Base-by-base conservation (phyloP, 1,140 invertebrate species). In the Cataglyphis hispanica region DNA sequence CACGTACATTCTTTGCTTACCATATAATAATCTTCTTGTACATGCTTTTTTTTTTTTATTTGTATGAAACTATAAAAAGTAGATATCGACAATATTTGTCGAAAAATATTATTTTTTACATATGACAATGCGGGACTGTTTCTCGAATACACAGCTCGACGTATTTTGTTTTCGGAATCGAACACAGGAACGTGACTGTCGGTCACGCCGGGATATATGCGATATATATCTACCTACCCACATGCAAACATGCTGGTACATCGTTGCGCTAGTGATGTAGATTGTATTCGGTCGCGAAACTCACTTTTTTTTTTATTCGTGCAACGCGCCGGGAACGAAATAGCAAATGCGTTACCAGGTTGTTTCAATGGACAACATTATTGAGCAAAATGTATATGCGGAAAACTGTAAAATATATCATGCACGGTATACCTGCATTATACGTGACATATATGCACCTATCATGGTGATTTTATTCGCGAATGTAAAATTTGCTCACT, bases 11-110 rank as follows among this genome's bases (percentile, higher is more conserved):
- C 69, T n/a, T 7, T 31, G 34, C 46, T 10, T 22, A 16, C n/a
- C 19, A n/a, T 64, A 40, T 25, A 50, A 34, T 80, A 80, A 81
- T 81, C 50, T 66, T 31, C 76, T 80, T 46, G 16, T 22, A 16
- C 1, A 27, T 19, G 31, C 37, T 80, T 58, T 69, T 69, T 69
- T 69, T 66, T 64, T 66, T 80, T 40, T 10, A 87, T 91, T 85
- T 84, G 76, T 91, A 91, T 34, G 25, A n/a, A 34, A 72, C 60
- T 87, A 87, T 88, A 89, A 81, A 87, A 89, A 91, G 89, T 85
- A 88, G 87, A 91, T 92, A 70, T 93, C 92, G n/a, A 89, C 87
- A 81, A 43, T 81, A 72, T 81, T 81, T 81, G 31, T 40, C 37
- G 66, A 72, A 72, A 72, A 81, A 81, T 72, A 81, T 81, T 81